Base-by-base conservation (phyloP, 2,888 invertebrate genomes). In the Trilocha varians region DNA sequence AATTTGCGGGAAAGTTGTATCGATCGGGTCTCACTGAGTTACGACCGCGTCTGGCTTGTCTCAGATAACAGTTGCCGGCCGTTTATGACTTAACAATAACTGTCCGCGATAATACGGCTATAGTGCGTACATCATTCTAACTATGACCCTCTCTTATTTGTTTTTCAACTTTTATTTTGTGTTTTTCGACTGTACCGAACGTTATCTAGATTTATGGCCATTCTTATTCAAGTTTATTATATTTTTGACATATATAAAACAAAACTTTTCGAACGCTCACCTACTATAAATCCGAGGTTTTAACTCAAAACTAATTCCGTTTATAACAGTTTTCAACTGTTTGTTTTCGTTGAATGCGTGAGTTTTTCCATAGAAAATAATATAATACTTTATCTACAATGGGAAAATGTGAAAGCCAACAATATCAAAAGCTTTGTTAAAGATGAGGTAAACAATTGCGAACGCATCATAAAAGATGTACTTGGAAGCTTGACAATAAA, bases 41-140 rank as follows among this genome's bases (percentile, higher is more conserved):
- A 63, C 54, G 55, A 53, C 46, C 57, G 52, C 50, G 60, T 55
- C 59, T 66, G 62, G 53, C 53, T 55, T 60, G 58, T 59, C 59
- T 60, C 60, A 57, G 64, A 67, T 70, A 66, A 62, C 55, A 56
- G 49, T 60, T 60, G 62, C 58, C 57, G 59, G 44, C 52, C 52
- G 45, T 60, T 65, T 65, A 58, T 56, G 54, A 47, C 48, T 11
- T 42, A 46, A 47, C 44, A 44, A 50, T 60, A 52, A 53, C 55
- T 45, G 53, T 42, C 40, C 50, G 40, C 45, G 47, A 50, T 50
- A 44, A 44, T 46, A 25, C 11, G 5, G 6, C 1, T 1, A 25
- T 9, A 25, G 25, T 25, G 3, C 5, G n/a, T n/a, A n/a, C n/a
- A n/a, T n/a, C n/a, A n/a, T n/a, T n/a, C n/a, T n/a, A n/a, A n/a